phyloP scores from a whole-genome alignment of 1,140 invertebrate species.

The Aphaenogaster floridana region DNA sequence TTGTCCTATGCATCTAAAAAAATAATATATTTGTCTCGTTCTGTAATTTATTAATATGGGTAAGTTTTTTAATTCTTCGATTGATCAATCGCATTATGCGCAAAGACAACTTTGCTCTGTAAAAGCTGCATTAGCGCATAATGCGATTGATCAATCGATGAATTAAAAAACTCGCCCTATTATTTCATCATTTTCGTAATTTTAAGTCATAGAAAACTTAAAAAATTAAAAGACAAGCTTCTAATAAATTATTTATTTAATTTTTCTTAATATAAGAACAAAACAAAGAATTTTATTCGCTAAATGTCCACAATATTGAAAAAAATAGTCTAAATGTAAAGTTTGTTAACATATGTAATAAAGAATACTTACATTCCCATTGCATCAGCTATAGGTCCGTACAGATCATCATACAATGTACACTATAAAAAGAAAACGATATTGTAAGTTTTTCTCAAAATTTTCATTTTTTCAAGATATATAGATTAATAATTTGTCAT shows the following conservation, averaged over 20 bases:
- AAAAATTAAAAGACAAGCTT: neutral
- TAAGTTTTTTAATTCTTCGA: too few relatives aligned
- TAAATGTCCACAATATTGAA: neutral
- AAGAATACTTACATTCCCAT: slow-evolving; percentile 89
- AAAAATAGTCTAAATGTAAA: neutral
- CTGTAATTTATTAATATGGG: neutral
- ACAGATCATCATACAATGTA: slow-evolving; percentile 83
- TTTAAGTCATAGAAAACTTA: neutral
- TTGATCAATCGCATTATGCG: too few relatives aligned
- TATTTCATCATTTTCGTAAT: neutral
- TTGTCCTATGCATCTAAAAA: slow-evolving; percentile 90
- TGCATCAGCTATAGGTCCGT: slow-evolving; percentile 92
- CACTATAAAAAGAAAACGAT: slow-evolving; percentile 73
- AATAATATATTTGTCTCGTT: slow-evolving; percentile 56
- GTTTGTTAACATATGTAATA: slow-evolving; percentile 52
- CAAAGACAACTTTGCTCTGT: too few relatives aligned
- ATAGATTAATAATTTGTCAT: neutral
- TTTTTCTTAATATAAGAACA: neutral
- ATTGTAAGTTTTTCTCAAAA: neutral
- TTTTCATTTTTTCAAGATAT: neutral
- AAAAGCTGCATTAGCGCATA: too few relatives aligned
- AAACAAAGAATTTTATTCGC: neutral
- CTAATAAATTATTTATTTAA: slow-evolving; percentile 3
- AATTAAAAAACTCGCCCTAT: neutral
- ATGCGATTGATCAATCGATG: too few relatives aligned